These are phyloP conservation scores for Hesperia comma DNA, from an alignment of 2,888 invertebrate genomes.

Conservation along the genomic window DNA sequence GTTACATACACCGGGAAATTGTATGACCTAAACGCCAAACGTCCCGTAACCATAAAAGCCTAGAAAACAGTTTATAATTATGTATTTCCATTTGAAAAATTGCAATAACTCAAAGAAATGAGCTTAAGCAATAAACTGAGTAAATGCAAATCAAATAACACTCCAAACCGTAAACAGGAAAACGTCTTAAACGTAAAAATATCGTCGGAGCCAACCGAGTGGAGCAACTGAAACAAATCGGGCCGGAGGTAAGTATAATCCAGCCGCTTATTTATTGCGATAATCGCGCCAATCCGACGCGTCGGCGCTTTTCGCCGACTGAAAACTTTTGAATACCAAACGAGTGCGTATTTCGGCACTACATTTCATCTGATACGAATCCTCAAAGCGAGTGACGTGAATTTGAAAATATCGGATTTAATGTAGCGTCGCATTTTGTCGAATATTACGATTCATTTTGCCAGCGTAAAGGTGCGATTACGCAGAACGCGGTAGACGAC, in stretches of 20 bases:
- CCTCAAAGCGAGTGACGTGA: neutral
- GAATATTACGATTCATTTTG: no score
- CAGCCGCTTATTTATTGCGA: slow-evolving; percentile 32
- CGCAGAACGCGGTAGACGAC: no score
- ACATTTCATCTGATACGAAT: neutral
- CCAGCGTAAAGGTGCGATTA: no score
- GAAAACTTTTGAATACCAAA: neutral
- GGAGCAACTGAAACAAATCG: slow-evolving; percentile 35
- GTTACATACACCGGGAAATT: no score
- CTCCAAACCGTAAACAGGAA: slow-evolving; percentile 28
- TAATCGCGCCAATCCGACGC: slow-evolving; percentile 16
- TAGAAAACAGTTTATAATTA: no score
- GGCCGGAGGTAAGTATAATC: slow-evolving; percentile 23
- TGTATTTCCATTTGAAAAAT: no score
- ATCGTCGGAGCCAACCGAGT: slow-evolving; percentile 19
- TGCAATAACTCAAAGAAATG: neutral
- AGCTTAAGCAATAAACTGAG: slow-evolving; percentile 1
- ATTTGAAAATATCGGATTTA: no score
- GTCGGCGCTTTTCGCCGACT: slow-evolving; percentile 14
- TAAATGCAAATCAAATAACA: slow-evolving; percentile 27
- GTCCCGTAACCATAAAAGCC: no score
- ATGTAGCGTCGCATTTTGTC: no score
- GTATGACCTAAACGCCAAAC: no score
- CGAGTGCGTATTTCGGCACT: neutral
- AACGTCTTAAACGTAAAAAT: slow-evolving; percentile 24